Percentiles rank a stretch among this genome's conserved stretches.
Evolutionary conservation across 2,888 invertebrate species (phyloP).

Genomic region (Tetragonisca angustula): DNA sequence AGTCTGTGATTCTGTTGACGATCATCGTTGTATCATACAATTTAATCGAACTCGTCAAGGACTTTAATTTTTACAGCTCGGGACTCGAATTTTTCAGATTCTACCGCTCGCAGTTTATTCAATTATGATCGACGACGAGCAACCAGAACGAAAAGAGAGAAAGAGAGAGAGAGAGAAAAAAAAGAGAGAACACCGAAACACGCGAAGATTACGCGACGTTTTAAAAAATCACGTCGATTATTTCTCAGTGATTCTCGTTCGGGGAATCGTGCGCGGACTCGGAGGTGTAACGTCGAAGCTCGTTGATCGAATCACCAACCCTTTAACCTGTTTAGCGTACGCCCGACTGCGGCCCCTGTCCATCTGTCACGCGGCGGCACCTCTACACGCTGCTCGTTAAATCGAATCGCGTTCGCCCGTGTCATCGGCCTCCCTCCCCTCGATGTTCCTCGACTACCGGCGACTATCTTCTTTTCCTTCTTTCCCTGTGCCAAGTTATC

Average conservation of each 20-base stretch:
- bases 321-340: conserved; percentile 10
- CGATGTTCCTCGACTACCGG: too few species aligned
- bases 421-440: conserved; percentile 1
- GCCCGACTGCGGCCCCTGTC: background rate
- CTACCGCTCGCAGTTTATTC: too few species aligned
- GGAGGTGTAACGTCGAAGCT: background rate
- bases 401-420: conserved; percentile 20
- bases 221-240: too few species aligned
- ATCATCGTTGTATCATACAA: too few species aligned
- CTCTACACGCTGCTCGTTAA: conserved; percentile 13
- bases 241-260: too few species aligned
- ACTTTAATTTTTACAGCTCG: too few species aligned
- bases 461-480: background rate
- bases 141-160: background rate
- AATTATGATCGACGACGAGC: background rate
- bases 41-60: too few species aligned
- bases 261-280: background rate
- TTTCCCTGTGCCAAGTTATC: background rate
- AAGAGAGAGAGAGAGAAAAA: background rate
- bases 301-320: conserved; percentile 1
- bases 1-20: too few species aligned
- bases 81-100: too few species aligned
- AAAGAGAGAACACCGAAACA: background rate
- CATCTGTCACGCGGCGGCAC: conserved; percentile 16
- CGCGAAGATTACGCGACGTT: background rate